Evolutionary conservation across 2,113 vertebrate species (phyloP).

Genomic region (Sinocyclocheilus anophthalmus): DNA sequence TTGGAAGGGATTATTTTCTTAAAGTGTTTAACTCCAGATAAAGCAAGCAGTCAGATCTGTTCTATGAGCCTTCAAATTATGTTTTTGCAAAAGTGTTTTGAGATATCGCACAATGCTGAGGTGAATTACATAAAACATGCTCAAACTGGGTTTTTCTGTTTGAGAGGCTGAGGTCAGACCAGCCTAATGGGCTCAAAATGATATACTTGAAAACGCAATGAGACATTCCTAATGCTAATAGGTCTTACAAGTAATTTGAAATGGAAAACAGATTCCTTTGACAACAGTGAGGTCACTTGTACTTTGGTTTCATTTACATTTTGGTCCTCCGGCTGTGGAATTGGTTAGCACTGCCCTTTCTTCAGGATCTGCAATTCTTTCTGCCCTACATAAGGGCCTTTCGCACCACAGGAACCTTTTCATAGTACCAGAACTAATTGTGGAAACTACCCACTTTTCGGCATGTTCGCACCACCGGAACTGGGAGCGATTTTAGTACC

Average conservation of each 20-base stretch:
- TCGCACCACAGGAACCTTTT: too few species aligned
- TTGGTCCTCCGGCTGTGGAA: neutral
- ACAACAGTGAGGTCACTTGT: constrained; percentile 16
- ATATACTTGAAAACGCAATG: constrained; percentile 35
- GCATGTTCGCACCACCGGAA: too few species aligned
- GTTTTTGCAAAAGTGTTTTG: constrained; percentile 14
- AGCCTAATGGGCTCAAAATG: constrained; percentile 20
- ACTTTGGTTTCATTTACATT: constrained; percentile 32
- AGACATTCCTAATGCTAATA: constrained; percentile 21
- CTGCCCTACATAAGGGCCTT: too few species aligned
- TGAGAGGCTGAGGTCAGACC: constrained; percentile 16
- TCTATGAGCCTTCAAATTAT: constrained; percentile 64
- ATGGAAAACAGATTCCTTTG: neutral
- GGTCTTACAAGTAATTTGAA: constrained; percentile 6
- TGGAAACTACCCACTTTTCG: too few species aligned
- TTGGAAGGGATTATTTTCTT: constrained; percentile 67
- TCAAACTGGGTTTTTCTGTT: neutral
- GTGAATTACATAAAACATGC: neutral
- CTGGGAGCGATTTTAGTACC: too few species aligned
- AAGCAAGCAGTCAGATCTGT: constrained; percentile 67
- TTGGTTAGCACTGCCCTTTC: constrained; percentile 33
- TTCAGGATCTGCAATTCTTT: neutral
- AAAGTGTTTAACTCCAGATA: constrained; percentile 63
- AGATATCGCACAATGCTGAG: neutral
- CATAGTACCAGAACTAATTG: too few species aligned